Conservation (phyloP, 2,888 invertebrate species). For the Sialis lutaria region DNA sequence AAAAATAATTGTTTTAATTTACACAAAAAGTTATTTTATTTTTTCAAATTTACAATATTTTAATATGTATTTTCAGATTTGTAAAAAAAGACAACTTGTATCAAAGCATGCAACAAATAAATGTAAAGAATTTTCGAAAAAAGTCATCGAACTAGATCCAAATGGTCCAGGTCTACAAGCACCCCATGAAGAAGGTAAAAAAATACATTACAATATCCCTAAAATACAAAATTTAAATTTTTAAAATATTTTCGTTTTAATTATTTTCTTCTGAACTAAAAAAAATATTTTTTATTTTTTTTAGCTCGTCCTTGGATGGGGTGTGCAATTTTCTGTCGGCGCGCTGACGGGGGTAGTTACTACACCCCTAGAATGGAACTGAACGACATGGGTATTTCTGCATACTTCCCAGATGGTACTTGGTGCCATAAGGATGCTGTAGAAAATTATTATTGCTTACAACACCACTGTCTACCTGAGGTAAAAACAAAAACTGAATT, state of each 20-base stretch:
- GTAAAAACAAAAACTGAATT: constrained; percentile 19
- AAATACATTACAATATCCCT: background rate
- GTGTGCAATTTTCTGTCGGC: constrained; percentile 59
- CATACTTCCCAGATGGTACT: constrained; percentile 66
- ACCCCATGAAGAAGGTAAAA: constrained; percentile 46
- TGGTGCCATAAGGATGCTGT: constrained; percentile 54
- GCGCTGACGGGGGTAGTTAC: constrained; percentile 43
- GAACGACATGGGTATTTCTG: constrained; percentile 51
- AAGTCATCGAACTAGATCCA: constrained; percentile 41
- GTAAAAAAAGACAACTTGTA: constrained; percentile 30
- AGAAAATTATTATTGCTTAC: constrained; percentile 50
- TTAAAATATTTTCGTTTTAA: too few species aligned
- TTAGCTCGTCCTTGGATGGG: constrained; percentile 57
- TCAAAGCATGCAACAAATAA: constrained; percentile 41
- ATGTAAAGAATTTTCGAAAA: constrained; percentile 43
- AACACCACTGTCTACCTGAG: constrained; percentile 60
- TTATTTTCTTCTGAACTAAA: too few species aligned
- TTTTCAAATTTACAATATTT: too few species aligned
- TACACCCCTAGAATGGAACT: constrained; percentile 62
- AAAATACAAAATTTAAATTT: too few species aligned
- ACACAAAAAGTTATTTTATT: too few species aligned
- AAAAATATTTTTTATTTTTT: constrained; percentile 4
- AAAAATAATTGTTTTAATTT: too few species aligned
- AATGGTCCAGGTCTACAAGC: constrained; percentile 55
- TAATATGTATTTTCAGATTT: constrained; percentile 25